Percentiles rank a stretch among this genome's conserved stretches.
These are phyloP conservation scores for Drosophila demipolita DNA, from an alignment of 2,888 invertebrate species.

Conservation along the genomic window DNA sequence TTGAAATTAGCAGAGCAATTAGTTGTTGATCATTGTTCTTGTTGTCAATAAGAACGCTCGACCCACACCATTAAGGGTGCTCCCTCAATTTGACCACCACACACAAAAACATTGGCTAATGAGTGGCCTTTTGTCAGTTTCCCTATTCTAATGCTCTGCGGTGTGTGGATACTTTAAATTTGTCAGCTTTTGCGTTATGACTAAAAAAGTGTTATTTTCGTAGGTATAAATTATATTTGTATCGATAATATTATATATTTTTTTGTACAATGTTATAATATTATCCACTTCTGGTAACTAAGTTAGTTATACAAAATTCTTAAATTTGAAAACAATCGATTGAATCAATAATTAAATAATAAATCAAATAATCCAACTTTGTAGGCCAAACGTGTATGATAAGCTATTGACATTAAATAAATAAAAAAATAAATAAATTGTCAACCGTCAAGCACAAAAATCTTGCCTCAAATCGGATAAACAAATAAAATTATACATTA, in stretches of 20 bases:
- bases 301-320: neutral
- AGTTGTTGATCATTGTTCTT: slow-evolving; percentile 67
- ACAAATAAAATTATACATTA: neutral
- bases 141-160: slow-evolving; percentile 31
- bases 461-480: too few relatives aligned
- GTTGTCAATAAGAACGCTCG: slow-evolving; percentile 25
- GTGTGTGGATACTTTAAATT: neutral
- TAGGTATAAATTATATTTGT: neutral
- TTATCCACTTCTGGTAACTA: neutral
- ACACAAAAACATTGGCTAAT: slow-evolving; percentile 60
- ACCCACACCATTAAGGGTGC: neutral
- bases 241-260: neutral
- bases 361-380: neutral
- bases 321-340: neutral
- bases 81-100: slow-evolving; percentile 1
- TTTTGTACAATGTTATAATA: too few relatives aligned
- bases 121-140: slow-evolving; percentile 51
- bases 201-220: neutral
- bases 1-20: slow-evolving; percentile 78
- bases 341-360: neutral
- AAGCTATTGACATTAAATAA: neutral
- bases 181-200: neutral
- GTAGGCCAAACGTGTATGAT: neutral
- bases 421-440: neutral
- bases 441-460: neutral